Evolutionary conservation across 1,140 invertebrate species (phyloP).

Genomic region (Diuraphis noxia): DNA sequence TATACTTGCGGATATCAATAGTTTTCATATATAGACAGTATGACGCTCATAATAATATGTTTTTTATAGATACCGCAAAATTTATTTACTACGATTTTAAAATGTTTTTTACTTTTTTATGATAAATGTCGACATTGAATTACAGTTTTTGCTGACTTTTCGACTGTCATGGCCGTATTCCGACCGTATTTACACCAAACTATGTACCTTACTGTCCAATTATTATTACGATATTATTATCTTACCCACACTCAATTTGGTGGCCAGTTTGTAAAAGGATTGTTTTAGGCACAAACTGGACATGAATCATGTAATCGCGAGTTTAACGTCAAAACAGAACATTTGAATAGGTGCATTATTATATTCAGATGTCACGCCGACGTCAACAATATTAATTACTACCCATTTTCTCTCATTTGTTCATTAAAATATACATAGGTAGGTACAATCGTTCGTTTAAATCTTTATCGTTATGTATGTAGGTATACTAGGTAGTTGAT

Average conservation of each 20-base stretch:
- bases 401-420: neutral
- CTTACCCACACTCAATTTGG: neutral
- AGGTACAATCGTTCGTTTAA: too few relatives aligned
- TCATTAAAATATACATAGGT: neutral
- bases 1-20: neutral
- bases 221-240: neutral
- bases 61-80: neutral
- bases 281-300: slow-evolving; percentile 47
- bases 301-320: neutral
- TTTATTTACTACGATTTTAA: neutral
- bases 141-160: neutral
- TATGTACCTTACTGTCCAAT: too few relatives aligned
- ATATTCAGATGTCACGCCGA: neutral
- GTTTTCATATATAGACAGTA: neutral
- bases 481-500: too few relatives aligned
- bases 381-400: neutral
- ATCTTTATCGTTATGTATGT: neutral
- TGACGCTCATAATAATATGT: too few relatives aligned
- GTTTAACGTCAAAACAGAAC: neutral
- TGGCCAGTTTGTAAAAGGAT: slow-evolving; percentile 39
- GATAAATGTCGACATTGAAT: neutral
- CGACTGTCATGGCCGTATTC: too few relatives aligned
- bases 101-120: too few relatives aligned
- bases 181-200: neutral
- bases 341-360: neutral